These are phyloP conservation scores for Penaeus chinensis DNA, from an alignment of 1,140 invertebrate genomes.

Conservation along the genomic window DNA sequence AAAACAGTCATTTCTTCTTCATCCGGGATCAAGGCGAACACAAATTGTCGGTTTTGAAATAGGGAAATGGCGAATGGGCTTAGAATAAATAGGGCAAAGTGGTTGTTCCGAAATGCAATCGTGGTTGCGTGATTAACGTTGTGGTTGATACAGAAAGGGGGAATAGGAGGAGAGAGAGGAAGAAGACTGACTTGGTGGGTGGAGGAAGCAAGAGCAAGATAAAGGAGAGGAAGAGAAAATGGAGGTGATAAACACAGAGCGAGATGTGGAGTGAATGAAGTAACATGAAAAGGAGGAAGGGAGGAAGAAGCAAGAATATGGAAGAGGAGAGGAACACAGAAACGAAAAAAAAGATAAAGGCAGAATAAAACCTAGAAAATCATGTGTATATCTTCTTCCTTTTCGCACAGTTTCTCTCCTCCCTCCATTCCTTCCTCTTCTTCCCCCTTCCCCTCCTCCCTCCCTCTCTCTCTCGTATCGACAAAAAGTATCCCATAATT, in stretches of 20 bases:
- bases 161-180: neutral
- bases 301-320: neutral
- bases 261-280: neutral
- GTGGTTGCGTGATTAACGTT: too few species aligned
- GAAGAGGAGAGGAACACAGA: neutral
- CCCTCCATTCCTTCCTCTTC: too few species aligned
- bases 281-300: neutral
- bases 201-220: neutral
- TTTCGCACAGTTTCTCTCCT: neutral
- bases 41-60: too few species aligned
- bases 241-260: neutral
- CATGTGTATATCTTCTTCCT: neutral
- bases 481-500: too few species aligned
- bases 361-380: neutral
- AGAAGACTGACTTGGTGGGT: too few species aligned
- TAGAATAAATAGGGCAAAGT: too few species aligned
- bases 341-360: neutral
- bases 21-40: too few species aligned
- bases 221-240: neutral
- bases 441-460: neutral
- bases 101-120: too few species aligned
- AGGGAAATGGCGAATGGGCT: too few species aligned
- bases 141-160: too few species aligned
- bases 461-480: too few species aligned
- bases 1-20: too few species aligned